phyloP scores from a whole-genome alignment of 2,888 invertebrate genomes.

The Rhingia rostrata region DNA sequence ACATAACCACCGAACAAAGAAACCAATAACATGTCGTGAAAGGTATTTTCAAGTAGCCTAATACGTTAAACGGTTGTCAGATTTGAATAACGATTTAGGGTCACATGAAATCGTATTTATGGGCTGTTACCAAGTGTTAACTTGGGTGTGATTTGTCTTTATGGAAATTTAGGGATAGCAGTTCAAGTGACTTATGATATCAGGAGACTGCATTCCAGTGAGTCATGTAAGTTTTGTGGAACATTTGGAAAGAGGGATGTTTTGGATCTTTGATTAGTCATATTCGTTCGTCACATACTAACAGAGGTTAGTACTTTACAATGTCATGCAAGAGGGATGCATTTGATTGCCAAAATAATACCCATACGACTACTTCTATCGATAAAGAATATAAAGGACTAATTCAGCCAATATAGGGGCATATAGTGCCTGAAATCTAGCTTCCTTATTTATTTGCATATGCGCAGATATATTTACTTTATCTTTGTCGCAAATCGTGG shows the following conservation, averaged over 20 bases:
- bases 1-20: constrained; percentile 2
- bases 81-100: neutral
- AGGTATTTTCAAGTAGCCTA: neutral
- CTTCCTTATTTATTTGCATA: too few relatives aligned
- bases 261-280: too few relatives aligned
- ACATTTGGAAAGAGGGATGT: neutral
- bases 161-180: neutral
- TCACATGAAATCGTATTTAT: neutral
- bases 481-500: too few relatives aligned
- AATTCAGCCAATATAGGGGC: too few relatives aligned
- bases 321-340: too few relatives aligned
- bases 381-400: too few relatives aligned
- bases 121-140: neutral
- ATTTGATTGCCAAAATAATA: too few relatives aligned
- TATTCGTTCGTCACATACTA: too few relatives aligned
- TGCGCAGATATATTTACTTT: too few relatives aligned
- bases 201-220: neutral
- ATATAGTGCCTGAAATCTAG: too few relatives aligned
- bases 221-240: neutral
- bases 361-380: too few relatives aligned
- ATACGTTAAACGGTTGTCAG: neutral
- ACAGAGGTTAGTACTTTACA: too few relatives aligned
- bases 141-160: neutral
- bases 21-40: neutral
- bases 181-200: neutral